Evolutionary conservation across 2,797 vertebrate genomes (phyloP), one percentile per base, ranked within the genome.

Genomic region (Eulemur albifrons): DNA sequence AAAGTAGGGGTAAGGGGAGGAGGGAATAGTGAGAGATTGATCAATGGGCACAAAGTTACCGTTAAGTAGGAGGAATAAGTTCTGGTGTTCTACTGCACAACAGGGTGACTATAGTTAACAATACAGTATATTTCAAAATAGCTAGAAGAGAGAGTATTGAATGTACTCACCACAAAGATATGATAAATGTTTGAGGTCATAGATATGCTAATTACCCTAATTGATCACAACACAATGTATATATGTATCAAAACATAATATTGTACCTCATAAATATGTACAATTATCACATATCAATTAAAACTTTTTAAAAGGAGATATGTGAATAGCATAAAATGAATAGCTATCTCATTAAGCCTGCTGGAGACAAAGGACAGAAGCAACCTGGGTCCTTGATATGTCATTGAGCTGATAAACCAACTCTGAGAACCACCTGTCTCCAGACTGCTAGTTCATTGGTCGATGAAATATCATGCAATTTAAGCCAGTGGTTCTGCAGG

Each of bases 371-470:
- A 83, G 43, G 30, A 25, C 2, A 54, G 32, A 59, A 89, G n/a
- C 12, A 25, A 59, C 7, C 1, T 4, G 4, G 6, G 7, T 13
- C 10, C 27, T 50, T 8, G 8, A 21, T 12, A 2, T 43, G 4
- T 25, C 30, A 2, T 7, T 13, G 73, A 57, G 20, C 63, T 63
- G 63, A 84, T 27, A 32, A 50, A 57, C 17, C 15, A 75, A 12
- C 32, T 25, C 50, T 20, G 50, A 93, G 45, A 88, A 35, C 9
- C 3, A 1, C 30, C 45, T 50, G 18, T 59, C 21, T 82, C 35
- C 14, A 79, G 23, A 54, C 50, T 69, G 57, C 35, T 35, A 63
- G 27, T 73, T n/a, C 45, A 21, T 23, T 40, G 65, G 38, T 88
- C 17, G n/a, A 23, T 23, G 20, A 20, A 20, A 35, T 27, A 40